phyloP scores from a whole-genome alignment of 2,113 vertebrate species.

The Dendrocopos noguchii region DNA sequence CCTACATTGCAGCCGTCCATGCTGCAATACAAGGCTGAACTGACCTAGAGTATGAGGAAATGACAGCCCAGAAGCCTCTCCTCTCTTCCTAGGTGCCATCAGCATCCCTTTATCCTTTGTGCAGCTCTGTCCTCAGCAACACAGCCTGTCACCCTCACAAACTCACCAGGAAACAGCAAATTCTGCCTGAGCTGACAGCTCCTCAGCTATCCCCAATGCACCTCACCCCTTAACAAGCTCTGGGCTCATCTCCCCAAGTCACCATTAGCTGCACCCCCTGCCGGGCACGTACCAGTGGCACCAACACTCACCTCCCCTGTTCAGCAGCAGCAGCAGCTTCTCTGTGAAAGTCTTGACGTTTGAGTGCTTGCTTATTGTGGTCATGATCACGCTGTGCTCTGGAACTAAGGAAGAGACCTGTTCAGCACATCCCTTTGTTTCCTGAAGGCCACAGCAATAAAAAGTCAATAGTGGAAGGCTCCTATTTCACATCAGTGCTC shows the following conservation, averaged over 20 bases:
- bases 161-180: background rate
- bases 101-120: background rate
- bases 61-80: background rate
- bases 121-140: background rate
- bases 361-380: constrained; percentile 85
- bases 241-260: background rate
- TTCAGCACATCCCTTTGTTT: background rate
- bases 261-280: background rate
- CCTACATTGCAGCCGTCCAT: fast-evolving
- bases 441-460: background rate
- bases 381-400: constrained; percentile 91
- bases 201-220: background rate
- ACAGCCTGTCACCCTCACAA: background rate
- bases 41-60: background rate
- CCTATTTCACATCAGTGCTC: background rate
- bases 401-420: constrained; percentile 79
- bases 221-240: background rate
- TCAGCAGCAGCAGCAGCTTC: constrained; percentile 92
- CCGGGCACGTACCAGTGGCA: background rate
- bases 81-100: background rate
- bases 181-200: background rate
- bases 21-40: background rate
- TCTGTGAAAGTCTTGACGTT: constrained; percentile 94
- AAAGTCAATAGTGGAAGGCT: background rate
- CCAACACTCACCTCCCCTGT: constrained; percentile 87